Base-by-base conservation (phyloP, 1,140 invertebrate species). In the Monomorium pharaonis region DNA sequence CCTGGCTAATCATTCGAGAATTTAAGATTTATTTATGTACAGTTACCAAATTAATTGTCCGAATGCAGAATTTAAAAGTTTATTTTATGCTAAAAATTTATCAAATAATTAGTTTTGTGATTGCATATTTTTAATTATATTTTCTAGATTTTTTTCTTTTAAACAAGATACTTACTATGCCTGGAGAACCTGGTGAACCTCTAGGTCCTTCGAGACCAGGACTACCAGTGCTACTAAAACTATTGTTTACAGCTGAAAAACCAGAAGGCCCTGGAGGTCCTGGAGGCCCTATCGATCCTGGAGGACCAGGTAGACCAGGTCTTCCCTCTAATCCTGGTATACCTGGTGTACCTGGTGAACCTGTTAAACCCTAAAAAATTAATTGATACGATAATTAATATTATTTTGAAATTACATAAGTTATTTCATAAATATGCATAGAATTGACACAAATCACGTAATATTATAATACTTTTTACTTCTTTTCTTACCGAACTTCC, bases 311-410 rank as follows among this genome's bases (percentile, higher is more conserved):
- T 83, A 60, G 33, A 37, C 96, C 95, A 51, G 92, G 90, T 47
- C 88, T 90, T 27, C 95, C 95, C 51, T 87, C 84, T 74, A 92
- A 89, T 65, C 94, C 95, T 72, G 90, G 95, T 70, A 94, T 76
- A 27, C 97, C 97, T 90, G 95, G 94, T 2, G 95, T 77, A 27
- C 97, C 97, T 90, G 96, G 94, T 1, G 95, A 84, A 33, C 92
- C 93, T 74, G 84, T 30, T 75, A 91, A 72, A 44, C 91, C 92
- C 89, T 91, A 81, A 56, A 21, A 33, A 78, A 44, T 33, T 27
- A 42, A 58, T 37, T 60, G 16, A 60, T 76, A 37, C 60, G 2
- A 33, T 60, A 58, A n/a, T 51, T 72, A 21, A 7, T 74, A 27
- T 42, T 9, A 3, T 30, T 63, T 1, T 33, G 3, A 30, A 75